A percentile compares a stretch with the other conserved stretches of the same genome.
These are phyloP conservation scores for Forficula auricularia DNA, from an alignment of 1,140 invertebrate genomes.

Conservation along the genomic window DNA sequence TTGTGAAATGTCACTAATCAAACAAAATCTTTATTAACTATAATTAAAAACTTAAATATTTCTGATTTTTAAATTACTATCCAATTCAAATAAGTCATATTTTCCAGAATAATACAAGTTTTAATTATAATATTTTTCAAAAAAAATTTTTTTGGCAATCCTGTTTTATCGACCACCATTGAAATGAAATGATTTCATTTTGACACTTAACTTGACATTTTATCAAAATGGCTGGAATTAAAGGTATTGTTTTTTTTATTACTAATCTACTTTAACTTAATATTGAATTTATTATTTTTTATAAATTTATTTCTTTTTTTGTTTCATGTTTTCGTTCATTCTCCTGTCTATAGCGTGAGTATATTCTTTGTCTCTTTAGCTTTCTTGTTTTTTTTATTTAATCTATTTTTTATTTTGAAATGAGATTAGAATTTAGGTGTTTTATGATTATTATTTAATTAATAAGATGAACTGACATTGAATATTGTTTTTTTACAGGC, in stretches of 20 bases:
- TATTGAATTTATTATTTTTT: too few relatives aligned
- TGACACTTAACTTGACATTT: not conserved
- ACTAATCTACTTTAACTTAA: not conserved
- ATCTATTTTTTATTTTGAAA: not conserved
- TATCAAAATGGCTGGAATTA: conserved; percentile 15
- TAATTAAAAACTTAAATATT: too few relatives aligned
- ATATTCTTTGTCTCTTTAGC: not conserved
- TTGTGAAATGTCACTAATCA: too few relatives aligned
- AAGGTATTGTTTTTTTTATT: too few relatives aligned
- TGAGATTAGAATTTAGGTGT: not conserved
- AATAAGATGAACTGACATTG: too few relatives aligned
- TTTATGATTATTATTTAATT: not conserved
- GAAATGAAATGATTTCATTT: conserved; percentile 1
- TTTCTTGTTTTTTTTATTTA: not conserved
- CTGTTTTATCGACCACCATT: conserved; percentile 1
- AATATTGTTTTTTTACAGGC: conserved; percentile 42
- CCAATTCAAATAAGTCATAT: too few relatives aligned
- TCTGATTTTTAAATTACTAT: too few relatives aligned
- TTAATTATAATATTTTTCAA: too few relatives aligned
- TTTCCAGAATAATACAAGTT: too few relatives aligned
- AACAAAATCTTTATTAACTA: too few relatives aligned
- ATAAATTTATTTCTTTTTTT: too few relatives aligned
- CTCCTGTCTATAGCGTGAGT: not conserved
- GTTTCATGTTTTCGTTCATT: not conserved
- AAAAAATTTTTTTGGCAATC: too few relatives aligned